Evolutionary conservation across 2,113 vertebrate genomes (phyloP), one percentile per base, ranked within the genome.

Genomic region (Formicarius rufipectus): DNA sequence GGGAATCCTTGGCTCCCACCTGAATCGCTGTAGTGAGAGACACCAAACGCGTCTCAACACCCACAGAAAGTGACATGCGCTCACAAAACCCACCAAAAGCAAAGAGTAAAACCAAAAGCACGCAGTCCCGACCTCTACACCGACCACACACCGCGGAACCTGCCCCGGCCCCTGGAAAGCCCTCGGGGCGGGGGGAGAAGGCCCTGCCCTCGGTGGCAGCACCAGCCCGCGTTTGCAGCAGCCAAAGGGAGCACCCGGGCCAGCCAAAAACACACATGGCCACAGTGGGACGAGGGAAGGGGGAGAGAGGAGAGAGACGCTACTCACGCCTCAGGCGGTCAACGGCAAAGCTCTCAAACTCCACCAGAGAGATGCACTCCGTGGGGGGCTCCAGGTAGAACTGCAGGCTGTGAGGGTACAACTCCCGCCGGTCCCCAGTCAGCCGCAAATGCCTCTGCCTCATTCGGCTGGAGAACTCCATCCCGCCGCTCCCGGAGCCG

Each of bases 341-440:
- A 16, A 99, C 47, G 23, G 99, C 99, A 47, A 99, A 98, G 31
- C 84, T 98, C 97, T 99, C 99, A 92, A 99, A 99, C 95, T 99
- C 99, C 12, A 58, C 53, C 50, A 99, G 97, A 12, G 99, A 98
- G 80, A 99, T 97, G 95, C 97, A 99, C 94, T 99, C 99, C 33
- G 98, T 97, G 9, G 99, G 99, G 10, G 99, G 99, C 55, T 99
- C 98, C 50, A 98, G 96, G 31, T 99, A 99, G 82, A 99, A 99
- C 97, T 99, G 99, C 85, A 99, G 96, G 55, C 98, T 98, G 73
- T 98, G 98, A 22, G 97, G 98, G 47, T 99, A 99, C 14, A 96
- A 92, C 53, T 87, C 96, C 89, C 97, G 98, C 50, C 91, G 76
- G 67, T 96, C 97, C 12, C 60, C 87, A 2, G 44, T 76, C 56